Conservation (phyloP, 92 coral and sea anemone species). For the Ricordea florida region DNA sequence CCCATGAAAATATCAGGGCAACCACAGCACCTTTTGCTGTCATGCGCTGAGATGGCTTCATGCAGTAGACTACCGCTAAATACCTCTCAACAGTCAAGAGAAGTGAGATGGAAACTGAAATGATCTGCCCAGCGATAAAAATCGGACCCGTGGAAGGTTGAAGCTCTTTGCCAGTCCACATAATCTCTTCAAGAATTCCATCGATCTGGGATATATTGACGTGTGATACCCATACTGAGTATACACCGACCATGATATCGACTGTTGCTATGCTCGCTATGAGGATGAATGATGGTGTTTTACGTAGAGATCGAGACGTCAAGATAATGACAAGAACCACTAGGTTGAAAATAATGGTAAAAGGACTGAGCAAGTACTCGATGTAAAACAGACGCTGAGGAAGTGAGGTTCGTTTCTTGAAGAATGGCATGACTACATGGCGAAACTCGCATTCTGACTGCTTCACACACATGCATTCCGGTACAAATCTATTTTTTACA, state of each 20-base stretch:
- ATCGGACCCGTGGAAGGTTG: constrained; percentile 82
- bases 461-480: constrained; percentile 75
- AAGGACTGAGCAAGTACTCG: constrained; percentile 67
- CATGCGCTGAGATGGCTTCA: constrained; percentile 55
- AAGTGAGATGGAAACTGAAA: constrained; percentile 61
- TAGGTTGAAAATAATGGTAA: constrained; percentile 59
- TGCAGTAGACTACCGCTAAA: constrained; percentile 64
- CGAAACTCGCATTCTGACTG: constrained; percentile 80
- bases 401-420: constrained; percentile 25
- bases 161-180: constrained; percentile 76
- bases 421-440: constrained; percentile 77
- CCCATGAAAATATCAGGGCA: constrained; percentile 64
- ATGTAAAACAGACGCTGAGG: constrained; percentile 71
- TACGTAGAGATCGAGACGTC: constrained; percentile 43
- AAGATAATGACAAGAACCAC: constrained; percentile 43
- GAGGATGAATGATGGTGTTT: constrained; percentile 62
- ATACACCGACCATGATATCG: constrained; percentile 63
- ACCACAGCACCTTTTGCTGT: constrained; percentile 42
- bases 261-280: constrained; percentile 58
- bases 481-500: constrained; percentile 55
- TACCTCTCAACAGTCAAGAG: constrained; percentile 73
- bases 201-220: constrained; percentile 55
- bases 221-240: constrained; percentile 66
- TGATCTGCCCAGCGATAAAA: constrained; percentile 72
- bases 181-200: constrained; percentile 66